Base-by-base conservation (phyloP, 2,113 vertebrate genomes). In the Spermophilus dauricus region DNA sequence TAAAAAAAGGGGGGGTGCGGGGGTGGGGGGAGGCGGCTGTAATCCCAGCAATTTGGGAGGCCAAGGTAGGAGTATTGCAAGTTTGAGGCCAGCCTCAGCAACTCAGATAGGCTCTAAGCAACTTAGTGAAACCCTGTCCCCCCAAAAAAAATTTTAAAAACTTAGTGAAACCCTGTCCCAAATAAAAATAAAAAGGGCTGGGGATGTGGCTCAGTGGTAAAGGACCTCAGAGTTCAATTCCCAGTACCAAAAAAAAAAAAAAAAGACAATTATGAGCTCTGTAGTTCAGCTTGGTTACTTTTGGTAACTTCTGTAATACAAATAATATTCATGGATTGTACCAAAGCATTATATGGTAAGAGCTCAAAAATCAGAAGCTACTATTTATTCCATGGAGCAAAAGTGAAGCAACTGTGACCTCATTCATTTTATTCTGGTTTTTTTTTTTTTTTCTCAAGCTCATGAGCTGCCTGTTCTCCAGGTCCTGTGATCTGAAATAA, bases 401-500 rank as follows among this genome's bases (percentile, higher is more conserved):
- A 87, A 28, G 61, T 72, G 65, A 80, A 73, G 17, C 45, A 91
- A 65, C 32, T 80, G 2, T 88, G 78, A 42, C 70, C 45, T 39
- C 73, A 90, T 89, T 93, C 22, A 51, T 94, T 65, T 93, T 88
- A 37, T 89, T 87, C 61, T 73, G 45, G 39, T 26, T 63, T 34
- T 53, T 81, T 85, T 42, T 51, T 51, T 51, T 76, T 51, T 8
- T 42, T 39, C 87, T 95, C 76, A 73, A 58, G 8, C 24, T 92
- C 56, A 76, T 45, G 20, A 97, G 91, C 87, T 91, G 34, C 82
- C 94, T 75, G 93, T 95, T 89, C 65, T 94, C 76, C 87, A 95
- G 39, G 65, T 84, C 61, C 61, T 97, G 83, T 97, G 51, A 95
- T 73, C 72, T 92, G 77, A 78, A 97, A 92, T 94, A 88, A 65